Base-by-base conservation (phyloP, 2,113 vertebrate species). In the Haplotaxodon microlepis region DNA sequence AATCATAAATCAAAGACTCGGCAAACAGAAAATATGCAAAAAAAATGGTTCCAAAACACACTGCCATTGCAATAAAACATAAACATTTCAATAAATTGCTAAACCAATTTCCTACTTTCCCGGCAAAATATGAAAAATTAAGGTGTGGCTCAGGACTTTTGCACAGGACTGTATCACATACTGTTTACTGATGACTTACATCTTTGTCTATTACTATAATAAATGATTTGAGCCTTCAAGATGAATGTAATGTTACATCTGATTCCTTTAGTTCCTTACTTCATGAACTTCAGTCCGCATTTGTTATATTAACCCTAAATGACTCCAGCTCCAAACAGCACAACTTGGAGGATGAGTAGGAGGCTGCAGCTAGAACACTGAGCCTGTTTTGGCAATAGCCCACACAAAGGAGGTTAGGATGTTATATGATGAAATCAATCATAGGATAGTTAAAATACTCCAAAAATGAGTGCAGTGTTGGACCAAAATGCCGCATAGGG, bases 321-420 rank as follows among this genome's bases (percentile, higher is more conserved):
- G 73, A 78, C 27, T 51, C 73, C 29, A 81, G 83, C 63, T 92
- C 78, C 56, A 81, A 78, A 85, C 81, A 88, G 56, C 51, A 83
- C 78, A 90, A 90, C 82, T 90, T 88, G 56, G 80, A 88, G 40
- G 81, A 88, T 84, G 88, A 88, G 91, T 86, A 85, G 88, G 86
- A 90, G 91, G 86, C 63, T 87, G 84, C 57, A 86, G 83, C 88
- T 86, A 54, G 81, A 91, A 88, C 42, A 54, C 45, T 61, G 50
- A 86, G 76, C 66, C 42, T 79, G 85, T 81, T 91, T 90, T 88
- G 87, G 63, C 40, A 63, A 66, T 40, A 87, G 57, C 86, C 90
- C 82, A 86, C 89, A 84, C 40, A 5, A 56, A 82, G 36, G n/a
- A 86, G 71, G 69, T 85, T 79, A 42, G 36, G 42, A 87, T 91